Conservation (phyloP, 2,797 vertebrate genomes). For the Tragelaphus eurycerus region DNA sequence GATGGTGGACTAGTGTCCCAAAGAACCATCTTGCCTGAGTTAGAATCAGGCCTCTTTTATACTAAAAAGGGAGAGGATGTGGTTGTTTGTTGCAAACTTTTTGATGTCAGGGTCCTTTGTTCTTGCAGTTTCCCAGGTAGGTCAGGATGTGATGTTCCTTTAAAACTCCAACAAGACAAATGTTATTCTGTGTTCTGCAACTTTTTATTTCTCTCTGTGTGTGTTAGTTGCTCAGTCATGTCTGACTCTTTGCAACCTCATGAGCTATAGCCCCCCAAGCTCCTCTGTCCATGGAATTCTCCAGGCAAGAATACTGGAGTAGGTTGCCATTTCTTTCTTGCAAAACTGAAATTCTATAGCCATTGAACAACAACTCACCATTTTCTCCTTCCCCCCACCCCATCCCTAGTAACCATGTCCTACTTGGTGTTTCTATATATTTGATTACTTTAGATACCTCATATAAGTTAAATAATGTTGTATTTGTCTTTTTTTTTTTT, state of each 20-base stretch:
- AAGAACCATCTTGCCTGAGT: neutral
- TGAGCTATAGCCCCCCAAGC: neutral
- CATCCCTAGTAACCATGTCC: neutral
- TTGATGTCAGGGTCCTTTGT: neutral
- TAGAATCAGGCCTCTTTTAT: neutral
- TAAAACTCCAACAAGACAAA: neutral
- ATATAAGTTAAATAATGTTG: neutral
- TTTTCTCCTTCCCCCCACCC: neutral
- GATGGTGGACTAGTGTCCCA: neutral
- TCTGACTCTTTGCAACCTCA: neutral
- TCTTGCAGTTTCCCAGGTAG: neutral
- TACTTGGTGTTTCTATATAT: neutral
- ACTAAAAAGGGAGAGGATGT: neutral
- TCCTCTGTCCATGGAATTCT: neutral
- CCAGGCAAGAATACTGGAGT: neutral
- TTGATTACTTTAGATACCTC: neutral
- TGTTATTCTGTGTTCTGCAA: neutral
- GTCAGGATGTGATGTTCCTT: neutral
- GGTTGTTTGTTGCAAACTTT: neutral
- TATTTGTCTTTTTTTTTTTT: neutral
- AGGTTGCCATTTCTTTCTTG: neutral
- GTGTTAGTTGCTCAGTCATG: neutral
- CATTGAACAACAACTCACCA: neutral
- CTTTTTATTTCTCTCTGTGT: fast-evolving
- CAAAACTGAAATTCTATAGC: neutral